Conservation (phyloP, 2,888 invertebrate species). For the Apodemia mormo region DNA sequence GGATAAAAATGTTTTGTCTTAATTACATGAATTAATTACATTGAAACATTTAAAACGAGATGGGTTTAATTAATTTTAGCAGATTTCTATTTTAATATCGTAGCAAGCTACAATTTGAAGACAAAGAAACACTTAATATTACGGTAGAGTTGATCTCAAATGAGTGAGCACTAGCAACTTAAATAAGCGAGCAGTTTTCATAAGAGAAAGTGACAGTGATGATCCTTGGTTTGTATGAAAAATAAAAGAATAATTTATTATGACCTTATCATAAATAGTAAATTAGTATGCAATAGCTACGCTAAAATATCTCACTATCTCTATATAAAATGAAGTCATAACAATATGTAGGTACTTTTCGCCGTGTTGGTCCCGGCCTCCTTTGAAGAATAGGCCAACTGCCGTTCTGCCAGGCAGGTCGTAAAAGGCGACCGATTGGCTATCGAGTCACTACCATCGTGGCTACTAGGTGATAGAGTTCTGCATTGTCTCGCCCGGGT, state of each 20-base stretch:
- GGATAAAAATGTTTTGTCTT: not conserved
- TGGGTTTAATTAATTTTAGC: not conserved
- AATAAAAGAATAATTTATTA: not conserved
- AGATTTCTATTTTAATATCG: not conserved
- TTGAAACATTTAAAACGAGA: not conserved
- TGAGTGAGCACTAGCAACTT: not conserved
- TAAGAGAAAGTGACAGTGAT: not conserved
- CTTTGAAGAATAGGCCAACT: too few relatives aligned
- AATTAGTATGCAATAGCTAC: not conserved
- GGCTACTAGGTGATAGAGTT: too few relatives aligned
- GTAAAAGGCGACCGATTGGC: too few relatives aligned
- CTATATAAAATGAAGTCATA: too few relatives aligned
- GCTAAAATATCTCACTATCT: too few relatives aligned
- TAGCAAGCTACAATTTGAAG: not conserved
- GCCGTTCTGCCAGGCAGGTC: too few relatives aligned
- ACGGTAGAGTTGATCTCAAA: constrained; percentile 3
- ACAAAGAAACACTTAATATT: constrained; percentile 15
- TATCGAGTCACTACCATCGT: too few relatives aligned
- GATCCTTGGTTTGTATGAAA: not conserved
- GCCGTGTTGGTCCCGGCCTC: too few relatives aligned
- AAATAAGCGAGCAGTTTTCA: constrained; percentile 5
- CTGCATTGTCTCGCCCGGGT: too few relatives aligned
- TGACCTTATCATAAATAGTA: not conserved
- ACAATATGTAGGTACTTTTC: too few relatives aligned
- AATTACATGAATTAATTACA: not conserved